phyloP scores from a whole-genome alignment of 2,113 vertebrate species.

The Axis porcinus region DNA sequence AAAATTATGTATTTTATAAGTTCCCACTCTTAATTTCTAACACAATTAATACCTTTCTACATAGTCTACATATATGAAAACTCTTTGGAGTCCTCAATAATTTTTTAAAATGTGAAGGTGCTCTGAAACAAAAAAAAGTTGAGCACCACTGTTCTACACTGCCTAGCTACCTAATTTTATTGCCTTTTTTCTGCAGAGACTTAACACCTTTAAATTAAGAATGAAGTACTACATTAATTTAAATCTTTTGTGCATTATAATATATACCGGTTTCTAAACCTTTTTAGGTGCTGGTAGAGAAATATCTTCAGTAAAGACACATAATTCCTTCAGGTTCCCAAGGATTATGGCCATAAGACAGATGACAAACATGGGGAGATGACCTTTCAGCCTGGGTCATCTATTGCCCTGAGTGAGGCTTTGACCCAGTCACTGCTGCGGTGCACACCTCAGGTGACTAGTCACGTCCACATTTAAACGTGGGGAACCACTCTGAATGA shows the following conservation, averaged over 20 bases:
- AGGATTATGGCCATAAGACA: neutral
- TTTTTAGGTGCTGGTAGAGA: neutral
- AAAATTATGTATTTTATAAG: neutral
- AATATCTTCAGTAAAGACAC: neutral
- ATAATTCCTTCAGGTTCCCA: neutral
- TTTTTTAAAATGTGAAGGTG: neutral
- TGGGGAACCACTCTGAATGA: neutral
- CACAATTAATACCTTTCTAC: neutral
- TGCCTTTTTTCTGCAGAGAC: neutral
- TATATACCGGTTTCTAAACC: neutral
- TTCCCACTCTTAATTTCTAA: neutral
- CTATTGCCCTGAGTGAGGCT: neutral
- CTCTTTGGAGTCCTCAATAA: neutral
- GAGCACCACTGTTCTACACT: neutral
- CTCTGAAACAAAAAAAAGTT: neutral
- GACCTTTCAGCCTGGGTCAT: no score
- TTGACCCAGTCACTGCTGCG: neutral
- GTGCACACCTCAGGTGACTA: neutral
- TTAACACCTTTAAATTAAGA: neutral
- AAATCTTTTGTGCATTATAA: neutral
- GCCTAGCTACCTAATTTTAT: neutral
- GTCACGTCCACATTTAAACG: neutral
- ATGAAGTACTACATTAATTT: neutral
- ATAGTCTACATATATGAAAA: neutral
- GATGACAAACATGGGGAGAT: neutral